Base-by-base conservation (phyloP, 2,888 invertebrate species). In the Drosophila testacea region DNA sequence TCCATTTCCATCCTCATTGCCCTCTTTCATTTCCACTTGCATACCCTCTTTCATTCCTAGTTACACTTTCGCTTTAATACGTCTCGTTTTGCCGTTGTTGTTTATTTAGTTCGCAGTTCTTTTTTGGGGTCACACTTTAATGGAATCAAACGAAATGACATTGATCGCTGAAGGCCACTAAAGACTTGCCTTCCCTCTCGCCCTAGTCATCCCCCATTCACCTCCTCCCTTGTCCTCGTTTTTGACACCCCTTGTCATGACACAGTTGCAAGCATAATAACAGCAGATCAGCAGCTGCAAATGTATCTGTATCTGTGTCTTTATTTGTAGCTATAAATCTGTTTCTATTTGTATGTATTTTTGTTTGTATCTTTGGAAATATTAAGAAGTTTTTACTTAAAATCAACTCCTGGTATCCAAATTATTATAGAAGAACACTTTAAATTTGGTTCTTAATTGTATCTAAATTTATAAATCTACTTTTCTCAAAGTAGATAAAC, bases 151-250 rank as follows among this genome's bases (percentile, higher is more conserved):
- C 73, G 89, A 90, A 89, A 79, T 90, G 90, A 90, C 90, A 90
- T 90, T 90, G 90, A 90, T 90, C 83, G 87, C 78, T 90, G 91
- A 90, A 90, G 91, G 91, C 90, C 91, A 90, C 73, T 74, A 73
- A 11, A 42, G 34, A 11, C 10, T 11, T 1, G 28, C 11, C 32
- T 13, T 36, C 34, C 47, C 54, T 13, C 41, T 6, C n/a, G 11
- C 13, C 4, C 38, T 36, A 3, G 16, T 32, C 10, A 16, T n/a
- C 11, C 9, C 4, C 0, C 55, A 16, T 7, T 9, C 51, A 9
- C 10, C 10, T 7, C 10, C 4, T 9, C n/a, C 34, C 13, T 39
- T 6, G 32, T 22, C 5, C 32, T 36, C 36, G 13, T 41, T 16
- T 41, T 13, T 39, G 7, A 39, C 13, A 13, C 44, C 9, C 44